These are phyloP conservation scores for Lepilemur ruficaudatus DNA, from an alignment of 2,797 vertebrate species.

Conservation along the genomic window DNA sequence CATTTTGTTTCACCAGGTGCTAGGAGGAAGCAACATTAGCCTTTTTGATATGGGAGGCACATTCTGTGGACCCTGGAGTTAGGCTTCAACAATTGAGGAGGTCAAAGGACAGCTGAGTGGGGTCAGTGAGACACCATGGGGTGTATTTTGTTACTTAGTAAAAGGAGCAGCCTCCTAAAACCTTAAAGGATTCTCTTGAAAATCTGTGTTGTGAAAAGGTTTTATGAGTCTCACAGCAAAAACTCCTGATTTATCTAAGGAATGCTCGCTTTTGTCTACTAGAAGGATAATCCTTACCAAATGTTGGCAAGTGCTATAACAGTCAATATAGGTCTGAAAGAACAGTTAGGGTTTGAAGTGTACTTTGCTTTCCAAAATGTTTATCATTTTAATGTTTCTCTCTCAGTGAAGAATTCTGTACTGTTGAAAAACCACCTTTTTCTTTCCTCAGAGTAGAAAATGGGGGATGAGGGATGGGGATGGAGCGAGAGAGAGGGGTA, in stretches of 20 bases:
- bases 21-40: slow-evolving; percentile 83
- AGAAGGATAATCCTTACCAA: slow-evolving; percentile 86
- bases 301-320: slow-evolving; percentile 83
- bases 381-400: slow-evolving; percentile 81
- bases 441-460: slow-evolving; percentile 21
- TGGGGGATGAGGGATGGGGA: no score
- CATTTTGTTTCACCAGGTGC: slow-evolving; percentile 85
- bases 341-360: slow-evolving; percentile 78
- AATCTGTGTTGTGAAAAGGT: slow-evolving; percentile 89
- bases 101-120: slow-evolving; percentile 88
- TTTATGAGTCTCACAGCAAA: slow-evolving; percentile 88
- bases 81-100: slow-evolving; percentile 87
- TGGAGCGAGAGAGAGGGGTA: neutral
- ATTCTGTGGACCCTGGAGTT: slow-evolving; percentile 84
- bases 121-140: slow-evolving; percentile 88
- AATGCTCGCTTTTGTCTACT: slow-evolving; percentile 87
- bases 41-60: slow-evolving; percentile 83
- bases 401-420: slow-evolving; percentile 71
- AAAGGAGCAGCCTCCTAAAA: slow-evolving; percentile 88
- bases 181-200: slow-evolving; percentile 87
- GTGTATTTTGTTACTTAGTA: slow-evolving; percentile 90
- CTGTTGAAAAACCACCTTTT: slow-evolving; percentile 49
- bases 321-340: slow-evolving; percentile 78
- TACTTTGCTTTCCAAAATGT: slow-evolving; percentile 78
- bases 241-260: slow-evolving; percentile 87